Evolutionary conservation across 2,797 vertebrate species (phyloP).

Genomic region (Neosalanx taihuensis): DNA sequence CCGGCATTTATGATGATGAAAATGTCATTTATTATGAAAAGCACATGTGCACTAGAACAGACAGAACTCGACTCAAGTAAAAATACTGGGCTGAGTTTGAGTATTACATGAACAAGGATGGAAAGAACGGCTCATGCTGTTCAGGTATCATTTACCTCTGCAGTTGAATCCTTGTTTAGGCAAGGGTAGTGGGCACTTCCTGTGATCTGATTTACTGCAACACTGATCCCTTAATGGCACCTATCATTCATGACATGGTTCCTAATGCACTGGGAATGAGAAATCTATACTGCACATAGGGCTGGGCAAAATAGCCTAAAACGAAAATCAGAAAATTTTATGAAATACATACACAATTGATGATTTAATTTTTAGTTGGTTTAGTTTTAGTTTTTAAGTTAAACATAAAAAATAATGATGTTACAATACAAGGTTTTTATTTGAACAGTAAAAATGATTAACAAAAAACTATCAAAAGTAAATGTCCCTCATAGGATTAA

Average conservation of each 20-base stretch:
- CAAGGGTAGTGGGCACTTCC: background rate
- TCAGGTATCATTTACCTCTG: background rate
- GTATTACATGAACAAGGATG: background rate
- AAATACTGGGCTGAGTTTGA: background rate
- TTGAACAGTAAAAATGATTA: background rate
- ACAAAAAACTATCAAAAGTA: background rate
- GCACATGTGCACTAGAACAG: background rate
- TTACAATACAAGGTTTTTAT: background rate
- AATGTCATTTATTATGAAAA: background rate
- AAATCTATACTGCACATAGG: background rate
- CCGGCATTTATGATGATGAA: background rate
- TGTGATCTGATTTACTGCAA: conserved; percentile 4
- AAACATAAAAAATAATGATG: background rate
- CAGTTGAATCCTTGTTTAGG: background rate
- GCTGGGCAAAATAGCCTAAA: background rate
- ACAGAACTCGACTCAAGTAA: background rate
- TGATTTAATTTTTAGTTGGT: background rate
- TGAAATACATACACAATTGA: background rate
- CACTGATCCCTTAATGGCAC: background rate
- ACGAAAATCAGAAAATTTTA: background rate
- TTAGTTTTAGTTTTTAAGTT: background rate
- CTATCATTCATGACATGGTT: background rate
- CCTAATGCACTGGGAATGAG: conserved; percentile 3
- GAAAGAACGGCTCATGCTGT: background rate
- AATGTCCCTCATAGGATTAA: background rate